phyloP scores from a whole-genome alignment of 2,888 invertebrate species.

The Oxyteleia sp. region DNA sequence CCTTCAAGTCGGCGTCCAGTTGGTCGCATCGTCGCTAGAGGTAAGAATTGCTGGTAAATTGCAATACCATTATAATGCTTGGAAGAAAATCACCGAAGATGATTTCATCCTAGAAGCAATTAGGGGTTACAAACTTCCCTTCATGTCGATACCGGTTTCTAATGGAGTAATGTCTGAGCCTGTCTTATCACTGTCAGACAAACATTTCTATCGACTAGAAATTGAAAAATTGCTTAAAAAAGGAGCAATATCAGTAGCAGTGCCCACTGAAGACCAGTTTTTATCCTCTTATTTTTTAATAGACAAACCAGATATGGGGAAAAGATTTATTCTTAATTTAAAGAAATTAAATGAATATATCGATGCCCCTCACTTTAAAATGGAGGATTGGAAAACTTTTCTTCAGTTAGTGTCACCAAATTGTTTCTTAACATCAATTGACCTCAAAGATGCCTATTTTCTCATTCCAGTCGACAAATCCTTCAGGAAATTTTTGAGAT shows the following conservation, averaged over 20 bases:
- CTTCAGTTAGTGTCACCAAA: constrained; percentile 28
- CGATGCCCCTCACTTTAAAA: constrained; percentile 44
- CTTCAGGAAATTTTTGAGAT: constrained; percentile 62
- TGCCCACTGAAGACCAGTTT: background rate
- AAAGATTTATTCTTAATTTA: too few relatives aligned
- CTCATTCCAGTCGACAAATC: constrained; percentile 40
- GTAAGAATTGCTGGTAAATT: constrained; percentile 8
- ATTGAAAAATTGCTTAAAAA: constrained; percentile 6
- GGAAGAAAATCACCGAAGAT: constrained; percentile 7
- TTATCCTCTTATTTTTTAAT: too few relatives aligned
- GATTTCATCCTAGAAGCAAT: constrained; percentile 4
- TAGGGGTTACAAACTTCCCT: constrained; percentile 14
- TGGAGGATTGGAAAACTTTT: constrained; percentile 49
- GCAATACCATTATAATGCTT: background rate
- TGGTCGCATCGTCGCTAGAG: background rate
- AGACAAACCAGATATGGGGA: too few relatives aligned
- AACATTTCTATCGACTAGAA: too few relatives aligned
- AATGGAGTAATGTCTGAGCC: too few relatives aligned
- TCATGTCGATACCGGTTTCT: too few relatives aligned
- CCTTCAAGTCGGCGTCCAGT: background rate
- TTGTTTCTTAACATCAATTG: constrained; percentile 48
- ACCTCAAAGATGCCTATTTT: constrained; percentile 63
- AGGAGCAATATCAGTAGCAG: constrained; percentile 4
- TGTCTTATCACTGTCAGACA: too few relatives aligned
- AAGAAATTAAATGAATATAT: constrained; percentile 58